Percentiles rank a stretch among this genome's conserved stretches.
phyloP scores from a whole-genome alignment of 2,888 invertebrate genomes.

The Polietes domitor region DNA sequence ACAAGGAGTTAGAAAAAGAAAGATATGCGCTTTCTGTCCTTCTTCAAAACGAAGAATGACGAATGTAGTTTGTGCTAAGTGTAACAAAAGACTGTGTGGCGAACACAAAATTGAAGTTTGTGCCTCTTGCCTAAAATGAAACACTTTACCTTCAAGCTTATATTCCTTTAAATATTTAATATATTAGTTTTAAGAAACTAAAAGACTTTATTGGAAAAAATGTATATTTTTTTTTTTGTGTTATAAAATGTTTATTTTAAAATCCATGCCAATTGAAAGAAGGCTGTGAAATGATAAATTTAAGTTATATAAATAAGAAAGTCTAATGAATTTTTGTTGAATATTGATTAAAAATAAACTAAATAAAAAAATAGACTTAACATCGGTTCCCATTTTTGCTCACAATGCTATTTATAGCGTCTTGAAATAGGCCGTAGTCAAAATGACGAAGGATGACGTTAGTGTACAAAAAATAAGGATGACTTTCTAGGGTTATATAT shows the following conservation, averaged over 20 bases:
- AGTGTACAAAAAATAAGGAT: too few relatives aligned
- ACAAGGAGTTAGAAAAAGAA: constrained; percentile 30
- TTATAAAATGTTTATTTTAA: constrained; percentile 6
- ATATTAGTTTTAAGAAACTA: not conserved
- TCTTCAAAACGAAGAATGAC: constrained; percentile 42
- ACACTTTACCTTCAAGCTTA: constrained; percentile 5
- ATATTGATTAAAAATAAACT: too few relatives aligned
- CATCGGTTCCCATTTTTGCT: too few relatives aligned
- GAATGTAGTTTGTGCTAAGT: constrained; percentile 50
- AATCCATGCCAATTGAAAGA: constrained; percentile 12
- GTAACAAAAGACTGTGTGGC: constrained; percentile 48
- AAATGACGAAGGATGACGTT: too few relatives aligned
- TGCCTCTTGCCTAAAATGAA: constrained; percentile 45
- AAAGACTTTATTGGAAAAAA: not conserved
- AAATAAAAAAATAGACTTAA: too few relatives aligned
- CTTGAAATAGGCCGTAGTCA: too few relatives aligned
- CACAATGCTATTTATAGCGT: too few relatives aligned
- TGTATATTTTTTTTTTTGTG: not conserved
- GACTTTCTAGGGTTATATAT: too few relatives aligned
- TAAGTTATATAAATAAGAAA: too few relatives aligned
- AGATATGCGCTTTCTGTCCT: constrained; percentile 44
- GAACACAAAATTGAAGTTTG: constrained; percentile 53
- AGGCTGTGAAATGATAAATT: too few relatives aligned
- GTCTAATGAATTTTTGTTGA: too few relatives aligned
- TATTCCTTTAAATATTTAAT: not conserved